A percentile compares a stretch with the other conserved stretches of the same genome.
These are phyloP conservation scores for Chloebia gouldiae DNA, from an alignment of 2,113 vertebrate genomes.

Conservation along the genomic window DNA sequence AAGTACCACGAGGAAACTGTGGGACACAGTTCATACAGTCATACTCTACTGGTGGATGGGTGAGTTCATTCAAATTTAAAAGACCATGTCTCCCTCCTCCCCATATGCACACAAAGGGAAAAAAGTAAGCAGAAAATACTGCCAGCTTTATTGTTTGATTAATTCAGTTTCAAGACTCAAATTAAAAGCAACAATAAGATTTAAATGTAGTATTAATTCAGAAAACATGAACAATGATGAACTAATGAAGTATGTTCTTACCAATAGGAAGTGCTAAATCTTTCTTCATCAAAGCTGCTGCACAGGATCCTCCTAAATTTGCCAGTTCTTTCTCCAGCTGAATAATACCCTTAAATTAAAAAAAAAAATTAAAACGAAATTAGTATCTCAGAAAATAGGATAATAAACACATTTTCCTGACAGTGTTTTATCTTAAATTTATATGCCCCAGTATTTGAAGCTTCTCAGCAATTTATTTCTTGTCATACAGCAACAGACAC, in stretches of 20 bases:
- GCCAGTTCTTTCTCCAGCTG: slow-evolving; percentile 96
- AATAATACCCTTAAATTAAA: slow-evolving; percentile 87
- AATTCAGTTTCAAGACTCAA: neutral
- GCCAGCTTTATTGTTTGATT: neutral
- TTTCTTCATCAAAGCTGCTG: slow-evolving; percentile 98
- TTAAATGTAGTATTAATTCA: neutral
- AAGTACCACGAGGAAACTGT: neutral
- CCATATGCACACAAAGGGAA: neutral
- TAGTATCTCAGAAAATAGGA: neutral
- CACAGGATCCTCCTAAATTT: slow-evolving; percentile 93
- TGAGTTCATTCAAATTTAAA: neutral
- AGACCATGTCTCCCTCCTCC: neutral
- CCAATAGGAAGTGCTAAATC: slow-evolving; percentile 94
- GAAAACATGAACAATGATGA: neutral
- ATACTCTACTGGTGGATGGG: neutral
- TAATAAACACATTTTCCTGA: neutral
- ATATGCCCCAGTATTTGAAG: neutral
- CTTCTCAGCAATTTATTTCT: neutral
- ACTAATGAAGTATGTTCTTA: slow-evolving; percentile 33
- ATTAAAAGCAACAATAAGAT: neutral
- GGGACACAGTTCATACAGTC: neutral
- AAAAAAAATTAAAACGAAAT: neutral
- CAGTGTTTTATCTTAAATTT: neutral
- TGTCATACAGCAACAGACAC: neutral
- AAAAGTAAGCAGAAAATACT: neutral